These are phyloP conservation scores for Nomada ruficornis DNA, from an alignment of 2,888 invertebrate species.

Conservation along the genomic window DNA sequence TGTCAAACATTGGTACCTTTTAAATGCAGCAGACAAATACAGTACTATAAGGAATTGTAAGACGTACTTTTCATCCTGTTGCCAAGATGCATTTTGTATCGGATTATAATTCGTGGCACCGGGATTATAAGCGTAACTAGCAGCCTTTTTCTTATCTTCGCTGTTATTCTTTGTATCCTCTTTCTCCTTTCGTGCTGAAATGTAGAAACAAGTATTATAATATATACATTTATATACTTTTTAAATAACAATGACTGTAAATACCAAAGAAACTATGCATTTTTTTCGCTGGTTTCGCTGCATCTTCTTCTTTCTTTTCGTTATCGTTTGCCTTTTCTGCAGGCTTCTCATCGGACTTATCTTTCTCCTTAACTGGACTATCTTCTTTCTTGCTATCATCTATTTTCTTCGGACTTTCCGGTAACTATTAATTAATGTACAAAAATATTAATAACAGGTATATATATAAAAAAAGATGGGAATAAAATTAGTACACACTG, in stretches of 20 bases:
- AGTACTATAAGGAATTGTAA: not conserved
- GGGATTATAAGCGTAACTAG: conserved; percentile 88
- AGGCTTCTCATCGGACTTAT: conserved; percentile 55
- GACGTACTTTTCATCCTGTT: conserved; percentile 88
- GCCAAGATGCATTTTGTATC: conserved; percentile 93
- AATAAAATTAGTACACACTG: conserved; percentile 54
- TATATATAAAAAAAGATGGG: conserved; percentile 2
- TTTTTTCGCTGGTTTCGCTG: conserved; percentile 65
- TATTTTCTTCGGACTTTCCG: conserved; percentile 68
- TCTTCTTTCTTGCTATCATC: conserved; percentile 61
- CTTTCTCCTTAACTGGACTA: conserved; percentile 54
- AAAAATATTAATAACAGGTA: conserved; percentile 6
- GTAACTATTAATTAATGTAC: conserved; percentile 55
- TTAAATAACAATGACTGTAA: conserved; percentile 5
- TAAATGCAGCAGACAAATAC: not conserved
- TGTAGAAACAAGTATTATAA: conserved; percentile 29
- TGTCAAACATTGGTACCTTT: conserved; percentile 12
- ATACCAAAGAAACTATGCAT: conserved; percentile 76
- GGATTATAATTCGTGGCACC: conserved; percentile 91
- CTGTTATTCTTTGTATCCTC: conserved; percentile 58
- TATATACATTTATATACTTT: not conserved
- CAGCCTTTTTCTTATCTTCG: conserved; percentile 63
- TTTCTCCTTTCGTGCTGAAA: conserved; percentile 69
- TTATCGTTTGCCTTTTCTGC: conserved; percentile 46
- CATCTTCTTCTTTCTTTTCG: conserved; percentile 49